Base-by-base conservation (phyloP, 2,888 invertebrate genomes). In the Ptilodon capucinus region DNA sequence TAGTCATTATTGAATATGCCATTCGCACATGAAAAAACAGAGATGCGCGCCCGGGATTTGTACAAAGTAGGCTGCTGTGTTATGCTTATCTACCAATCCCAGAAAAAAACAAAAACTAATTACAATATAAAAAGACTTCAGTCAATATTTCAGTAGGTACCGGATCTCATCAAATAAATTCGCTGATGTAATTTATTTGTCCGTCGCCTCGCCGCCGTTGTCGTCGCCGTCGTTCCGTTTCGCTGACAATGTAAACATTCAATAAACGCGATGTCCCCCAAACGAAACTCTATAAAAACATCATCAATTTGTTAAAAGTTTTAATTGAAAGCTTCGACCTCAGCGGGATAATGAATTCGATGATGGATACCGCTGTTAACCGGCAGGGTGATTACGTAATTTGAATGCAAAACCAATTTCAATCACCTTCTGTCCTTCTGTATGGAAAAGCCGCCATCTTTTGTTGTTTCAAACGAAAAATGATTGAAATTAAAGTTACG, bases 271-370 rank as follows among this genome's bases (percentile, higher is more conserved):
- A 47, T 17, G 19, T 25, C 41, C 25, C 19, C 28, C 8, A 36
- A 42, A n/a, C n/a, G n/a, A n/a, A 53, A 53, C 48, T 54, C 45
- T 52, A 54, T 40, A 39, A 48, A 51, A 60, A 57, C 57, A 57
- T 47, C 54, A 64, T 57, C 48, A 64, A 66, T 63, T 60, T 56
- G 35, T 25, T n/a, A 17, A 52, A 71, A 73, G 53, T 71, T 73
- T 61, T 71, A 67, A 71, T 69, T 67, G 63, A 69, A 71, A 60
- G 57, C 51, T 53, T 54, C 47, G 62, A 55, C 51, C 62, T 48
- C 18, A 32, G 36, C 4, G 13, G 2, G 5, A 13, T 48, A 53
- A 58, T 53, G 36, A 46, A 47, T 48, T 51, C 34, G 32, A 43
- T 54, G 48, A 57, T 54, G 38, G 36, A 54, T 53, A 42, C 41